Conservation (phyloP, 2,797 vertebrate genomes). For the Stomatorhinus walkeri region DNA sequence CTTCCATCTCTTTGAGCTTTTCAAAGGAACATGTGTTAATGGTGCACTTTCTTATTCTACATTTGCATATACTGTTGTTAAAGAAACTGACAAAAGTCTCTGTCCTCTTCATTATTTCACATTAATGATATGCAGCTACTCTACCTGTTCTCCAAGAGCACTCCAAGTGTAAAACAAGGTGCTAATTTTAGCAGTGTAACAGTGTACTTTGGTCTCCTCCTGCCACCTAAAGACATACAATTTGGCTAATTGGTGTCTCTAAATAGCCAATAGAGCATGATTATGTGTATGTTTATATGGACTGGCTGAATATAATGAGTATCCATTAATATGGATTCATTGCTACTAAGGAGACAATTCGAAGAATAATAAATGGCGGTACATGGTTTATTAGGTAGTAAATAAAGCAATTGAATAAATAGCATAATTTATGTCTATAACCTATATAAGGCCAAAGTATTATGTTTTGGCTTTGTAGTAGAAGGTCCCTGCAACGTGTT, state of each 20-base stretch:
- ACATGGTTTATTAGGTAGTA: neutral
- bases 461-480: neutral
- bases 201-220: neutral
- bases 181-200: neutral
- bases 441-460: neutral
- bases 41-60: constrained; percentile 49
- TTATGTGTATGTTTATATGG: neutral
- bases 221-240: neutral
- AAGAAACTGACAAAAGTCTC: constrained; percentile 36
- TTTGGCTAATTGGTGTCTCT: neutral
- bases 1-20: constrained; percentile 39
- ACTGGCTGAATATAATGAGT: neutral
- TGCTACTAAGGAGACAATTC: neutral
- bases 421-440: neutral
- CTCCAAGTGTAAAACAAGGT: neutral
- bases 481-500: neutral
- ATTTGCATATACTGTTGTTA: constrained; percentile 43
- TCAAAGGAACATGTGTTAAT: constrained; percentile 47
- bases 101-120: neutral
- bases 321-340: neutral
- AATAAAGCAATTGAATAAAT: neutral
- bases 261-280: neutral
- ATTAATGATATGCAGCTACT: neutral
- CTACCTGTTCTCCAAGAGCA: neutral
- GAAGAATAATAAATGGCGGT: neutral